A percentile compares a stretch with the other conserved stretches of the same genome.
phyloP scores from a whole-genome alignment of 2,888 invertebrate genomes.

The Amorpha juglandis region DNA sequence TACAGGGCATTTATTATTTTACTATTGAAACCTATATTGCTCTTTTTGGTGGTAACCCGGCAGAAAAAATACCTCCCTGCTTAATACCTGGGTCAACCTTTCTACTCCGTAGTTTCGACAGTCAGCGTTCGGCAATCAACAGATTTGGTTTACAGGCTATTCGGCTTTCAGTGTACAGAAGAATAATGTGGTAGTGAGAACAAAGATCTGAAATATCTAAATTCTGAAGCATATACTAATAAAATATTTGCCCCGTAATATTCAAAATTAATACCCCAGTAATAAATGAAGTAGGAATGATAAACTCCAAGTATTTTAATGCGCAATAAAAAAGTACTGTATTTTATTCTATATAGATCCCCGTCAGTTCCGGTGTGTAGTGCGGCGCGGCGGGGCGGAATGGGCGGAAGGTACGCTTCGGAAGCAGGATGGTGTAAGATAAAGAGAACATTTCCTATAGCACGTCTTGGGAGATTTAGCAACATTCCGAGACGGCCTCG shows the following conservation, averaged over 20 bases:
- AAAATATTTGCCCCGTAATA: not conserved
- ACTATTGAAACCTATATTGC: too few relatives aligned
- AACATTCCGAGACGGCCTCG: slow-evolving; percentile 68
- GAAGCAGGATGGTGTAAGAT: slow-evolving; percentile 82
- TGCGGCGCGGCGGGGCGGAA: slow-evolving; percentile 67
- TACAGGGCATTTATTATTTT: too few relatives aligned
- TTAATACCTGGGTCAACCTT: too few relatives aligned
- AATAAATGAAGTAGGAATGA: slow-evolving; percentile 17
- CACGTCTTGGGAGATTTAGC: slow-evolving; percentile 78
- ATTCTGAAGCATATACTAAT: too few relatives aligned
- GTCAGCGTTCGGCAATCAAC: too few relatives aligned
- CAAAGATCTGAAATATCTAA: too few relatives aligned
- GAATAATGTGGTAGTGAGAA: too few relatives aligned
- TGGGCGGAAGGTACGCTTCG: slow-evolving; percentile 76
- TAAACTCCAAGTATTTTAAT: slow-evolving; percentile 22
- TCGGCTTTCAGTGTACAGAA: too few relatives aligned
- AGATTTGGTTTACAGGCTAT: too few relatives aligned
- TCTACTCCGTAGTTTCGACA: too few relatives aligned
- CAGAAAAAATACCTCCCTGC: too few relatives aligned
- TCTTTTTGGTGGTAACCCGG: too few relatives aligned
- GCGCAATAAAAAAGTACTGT: slow-evolving; percentile 49
- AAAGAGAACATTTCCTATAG: slow-evolving; percentile 83
- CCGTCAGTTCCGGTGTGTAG: slow-evolving; percentile 72
- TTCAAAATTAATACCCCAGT: not conserved
- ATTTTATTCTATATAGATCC: slow-evolving; percentile 74